A percentile compares a stretch with the other conserved stretches of the same genome.
Evolutionary conservation across 2,113 vertebrate species (phyloP).

Genomic region (Taurulus bubalis): DNA sequence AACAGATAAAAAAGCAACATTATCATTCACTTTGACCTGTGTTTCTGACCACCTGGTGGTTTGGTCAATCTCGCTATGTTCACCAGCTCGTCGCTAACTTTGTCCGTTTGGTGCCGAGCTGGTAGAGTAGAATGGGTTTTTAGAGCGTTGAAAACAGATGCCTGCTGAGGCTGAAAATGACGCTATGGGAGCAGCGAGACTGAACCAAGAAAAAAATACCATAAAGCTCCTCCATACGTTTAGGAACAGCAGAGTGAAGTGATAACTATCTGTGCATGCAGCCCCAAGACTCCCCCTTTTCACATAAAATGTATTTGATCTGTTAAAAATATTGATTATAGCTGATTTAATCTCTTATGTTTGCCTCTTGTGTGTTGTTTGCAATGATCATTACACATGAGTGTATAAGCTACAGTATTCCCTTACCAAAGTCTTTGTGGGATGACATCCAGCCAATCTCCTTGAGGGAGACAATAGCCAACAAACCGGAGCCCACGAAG

Average conservation of each 20-base stretch:
- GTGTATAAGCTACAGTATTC: not conserved
- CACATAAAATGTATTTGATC: not conserved
- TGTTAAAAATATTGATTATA: not conserved
- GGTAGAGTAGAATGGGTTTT: not conserved
- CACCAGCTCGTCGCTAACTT: not conserved
- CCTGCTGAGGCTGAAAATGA: not conserved
- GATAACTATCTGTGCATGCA: not conserved
- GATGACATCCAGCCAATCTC: slow-evolving; percentile 97
- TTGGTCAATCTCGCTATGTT: not conserved
- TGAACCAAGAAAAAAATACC: not conserved
- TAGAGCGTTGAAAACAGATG: not conserved
- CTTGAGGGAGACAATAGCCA: slow-evolving; percentile 91
- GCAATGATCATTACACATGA: not conserved
- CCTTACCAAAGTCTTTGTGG: slow-evolving; percentile 93
- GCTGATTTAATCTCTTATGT: not conserved
- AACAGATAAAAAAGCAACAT: not conserved
- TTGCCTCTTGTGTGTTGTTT: not conserved
- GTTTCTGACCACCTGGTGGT: not conserved
- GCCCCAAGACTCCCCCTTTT: not conserved
- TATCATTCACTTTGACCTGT: not conserved
- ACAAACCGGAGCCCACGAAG: slow-evolving; percentile 93
- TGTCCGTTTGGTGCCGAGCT: not conserved
- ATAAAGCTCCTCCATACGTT: not conserved
- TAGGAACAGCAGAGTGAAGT: not conserved
- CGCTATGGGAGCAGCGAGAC: not conserved